Percentiles rank a stretch among this genome's conserved stretches.
These are phyloP conservation scores for Dryomyza anilis DNA, from an alignment of 2,888 invertebrate genomes.

Conservation along the genomic window DNA sequence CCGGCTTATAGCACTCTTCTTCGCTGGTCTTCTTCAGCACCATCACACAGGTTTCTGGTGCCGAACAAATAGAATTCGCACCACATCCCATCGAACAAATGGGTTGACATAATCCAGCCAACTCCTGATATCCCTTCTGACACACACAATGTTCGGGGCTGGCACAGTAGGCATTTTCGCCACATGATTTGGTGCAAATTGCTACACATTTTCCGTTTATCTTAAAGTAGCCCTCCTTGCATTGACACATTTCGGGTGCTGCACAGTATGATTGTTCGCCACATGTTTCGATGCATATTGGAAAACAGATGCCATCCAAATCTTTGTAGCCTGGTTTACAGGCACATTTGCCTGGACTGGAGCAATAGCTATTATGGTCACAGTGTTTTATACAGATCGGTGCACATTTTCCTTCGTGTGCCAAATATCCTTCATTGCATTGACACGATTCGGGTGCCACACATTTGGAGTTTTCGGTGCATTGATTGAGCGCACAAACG, in stretches of 20 bases:
- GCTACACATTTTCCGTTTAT: background rate
- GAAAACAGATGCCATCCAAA: background rate
- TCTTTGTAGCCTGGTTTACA: background rate
- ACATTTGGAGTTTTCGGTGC: background rate
- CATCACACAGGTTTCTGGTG: too few relatives aligned
- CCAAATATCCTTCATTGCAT: slow-evolving; percentile 1
- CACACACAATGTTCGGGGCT: background rate
- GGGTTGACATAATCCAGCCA: background rate
- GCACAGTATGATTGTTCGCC: background rate
- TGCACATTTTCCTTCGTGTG: background rate
- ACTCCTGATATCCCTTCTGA: background rate
- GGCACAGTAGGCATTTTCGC: background rate
- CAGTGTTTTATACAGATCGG: background rate
- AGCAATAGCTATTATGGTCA: background rate
- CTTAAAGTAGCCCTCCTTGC: background rate
- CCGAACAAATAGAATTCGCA: background rate
- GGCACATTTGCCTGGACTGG: background rate
- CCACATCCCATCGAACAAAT: background rate
- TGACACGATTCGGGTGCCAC: background rate
- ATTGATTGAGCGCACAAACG: background rate
- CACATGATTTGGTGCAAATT: background rate
- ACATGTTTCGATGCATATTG: background rate
- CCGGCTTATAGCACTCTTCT: too few relatives aligned
- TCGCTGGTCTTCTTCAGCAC: too few relatives aligned
- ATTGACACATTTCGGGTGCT: background rate